Percentiles rank a stretch among this genome's conserved stretches.
Conservation (phyloP, 2,113 vertebrate species). For the Laterallus jamaicensis region DNA sequence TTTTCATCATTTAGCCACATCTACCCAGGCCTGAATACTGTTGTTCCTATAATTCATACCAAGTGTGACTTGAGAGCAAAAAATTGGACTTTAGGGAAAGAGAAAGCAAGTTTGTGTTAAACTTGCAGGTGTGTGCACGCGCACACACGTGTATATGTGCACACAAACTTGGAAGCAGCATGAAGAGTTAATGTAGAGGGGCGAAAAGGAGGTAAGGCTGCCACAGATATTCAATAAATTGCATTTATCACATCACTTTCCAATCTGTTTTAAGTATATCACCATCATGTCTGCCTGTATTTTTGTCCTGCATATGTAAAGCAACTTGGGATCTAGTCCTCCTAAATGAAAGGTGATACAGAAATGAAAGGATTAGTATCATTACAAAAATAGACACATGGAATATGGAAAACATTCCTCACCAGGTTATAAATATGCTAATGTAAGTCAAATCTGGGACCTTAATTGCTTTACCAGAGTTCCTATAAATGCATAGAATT, state of each 20-base stretch:
- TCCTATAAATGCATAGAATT: slow-evolving; percentile 61
- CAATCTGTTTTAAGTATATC: background rate
- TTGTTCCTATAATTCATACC: background rate
- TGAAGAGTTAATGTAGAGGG: background rate
- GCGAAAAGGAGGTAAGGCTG: background rate
- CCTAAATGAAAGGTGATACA: slow-evolving; percentile 64
- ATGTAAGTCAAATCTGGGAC: slow-evolving; percentile 58
- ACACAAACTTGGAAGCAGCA: background rate
- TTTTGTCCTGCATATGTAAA: slow-evolving; percentile 35
- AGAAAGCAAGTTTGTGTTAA: background rate
- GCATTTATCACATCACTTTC: background rate
- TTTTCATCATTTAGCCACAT: background rate
- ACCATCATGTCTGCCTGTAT: slow-evolving; percentile 18
- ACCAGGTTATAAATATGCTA: slow-evolving; percentile 67
- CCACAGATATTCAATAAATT: background rate
- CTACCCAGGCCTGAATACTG: background rate
- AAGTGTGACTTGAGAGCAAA: background rate
- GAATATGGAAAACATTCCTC: slow-evolving; percentile 67
- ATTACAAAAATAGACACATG: slow-evolving; percentile 65
- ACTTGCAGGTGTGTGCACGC: no score
- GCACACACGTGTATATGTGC: no score
- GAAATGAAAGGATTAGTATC: slow-evolving; percentile 66
- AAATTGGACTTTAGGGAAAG: background rate
- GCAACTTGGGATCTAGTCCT: slow-evolving; percentile 22
- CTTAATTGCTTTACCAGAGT: slow-evolving; percentile 70